These are phyloP conservation scores for Calephelis virginiensis DNA, from an alignment of 1,140 invertebrate genomes.

Conservation along the genomic window DNA sequence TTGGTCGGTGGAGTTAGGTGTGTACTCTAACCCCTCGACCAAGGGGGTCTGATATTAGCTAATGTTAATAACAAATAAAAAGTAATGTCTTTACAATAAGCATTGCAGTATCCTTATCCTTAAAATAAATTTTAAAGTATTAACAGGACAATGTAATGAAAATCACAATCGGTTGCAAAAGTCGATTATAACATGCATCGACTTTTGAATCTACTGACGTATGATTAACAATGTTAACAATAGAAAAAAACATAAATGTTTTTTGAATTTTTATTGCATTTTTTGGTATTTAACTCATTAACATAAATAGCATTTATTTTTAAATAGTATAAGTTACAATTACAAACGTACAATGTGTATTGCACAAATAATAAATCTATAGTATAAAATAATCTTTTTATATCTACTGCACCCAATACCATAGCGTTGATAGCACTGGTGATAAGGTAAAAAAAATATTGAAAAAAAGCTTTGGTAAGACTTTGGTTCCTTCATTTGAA, in stretches of 20 bases:
- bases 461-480: slow-evolving; percentile 64
- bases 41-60: too few relatives aligned
- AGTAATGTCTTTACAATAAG: too few relatives aligned
- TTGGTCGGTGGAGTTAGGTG: too few relatives aligned
- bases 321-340: slow-evolving; percentile 73
- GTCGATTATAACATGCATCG: too few relatives aligned
- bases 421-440: slow-evolving; percentile 51
- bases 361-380: slow-evolving; percentile 74
- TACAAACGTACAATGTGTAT: slow-evolving; percentile 72
- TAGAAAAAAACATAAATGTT: slow-evolving; percentile 47
- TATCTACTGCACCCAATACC: slow-evolving; percentile 58
- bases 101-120: too few relatives aligned
- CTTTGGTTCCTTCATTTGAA: slow-evolving; percentile 73
- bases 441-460: slow-evolving; percentile 59
- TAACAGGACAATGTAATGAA: too few relatives aligned
- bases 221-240: background rate
- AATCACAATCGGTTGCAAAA: too few relatives aligned
- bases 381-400: slow-evolving; percentile 73
- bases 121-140: too few relatives aligned
- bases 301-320: slow-evolving; percentile 78
- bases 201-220: too few relatives aligned
- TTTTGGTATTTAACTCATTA: slow-evolving; percentile 66
- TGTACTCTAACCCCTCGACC: too few relatives aligned
- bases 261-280: slow-evolving; percentile 75
- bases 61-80: too few relatives aligned